Conservation (phyloP, 2,797 vertebrate species). For the Pteronotus mesoamericanus region DNA sequence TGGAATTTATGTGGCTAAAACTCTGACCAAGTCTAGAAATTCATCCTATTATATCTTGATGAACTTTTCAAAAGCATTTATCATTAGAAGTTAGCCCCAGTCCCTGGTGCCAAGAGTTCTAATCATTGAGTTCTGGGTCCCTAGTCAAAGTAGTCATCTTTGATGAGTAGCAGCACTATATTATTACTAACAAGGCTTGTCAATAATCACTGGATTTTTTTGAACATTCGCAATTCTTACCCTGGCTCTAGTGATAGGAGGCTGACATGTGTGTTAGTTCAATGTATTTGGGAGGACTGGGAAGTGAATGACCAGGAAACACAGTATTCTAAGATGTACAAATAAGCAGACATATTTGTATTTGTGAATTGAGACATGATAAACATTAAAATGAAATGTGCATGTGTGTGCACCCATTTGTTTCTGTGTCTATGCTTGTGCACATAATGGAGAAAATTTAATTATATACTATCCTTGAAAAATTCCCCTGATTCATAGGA, state of each 20-base stretch:
- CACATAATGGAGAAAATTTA: neutral
- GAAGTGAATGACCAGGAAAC: constrained; percentile 41
- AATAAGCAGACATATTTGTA: neutral
- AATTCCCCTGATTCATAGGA: constrained; percentile 70
- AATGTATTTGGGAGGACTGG: neutral
- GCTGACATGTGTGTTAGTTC: neutral
- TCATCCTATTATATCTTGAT: constrained; percentile 72
- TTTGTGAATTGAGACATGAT: constrained; percentile 13
- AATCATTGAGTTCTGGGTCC: constrained; percentile 60
- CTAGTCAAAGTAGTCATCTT: constrained; percentile 60
- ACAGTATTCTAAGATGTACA: constrained; percentile 37
- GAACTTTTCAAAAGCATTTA: constrained; percentile 76
- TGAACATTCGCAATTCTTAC: neutral
- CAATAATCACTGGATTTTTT: neutral
- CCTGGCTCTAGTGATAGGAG: neutral
- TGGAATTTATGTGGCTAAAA: constrained; percentile 75
- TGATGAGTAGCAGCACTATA: neutral
- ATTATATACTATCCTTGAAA: constrained; percentile 55
- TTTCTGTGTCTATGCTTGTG: neutral
- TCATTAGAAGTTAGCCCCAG: constrained; percentile 63
- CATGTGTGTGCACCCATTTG: neutral
- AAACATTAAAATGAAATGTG: neutral
- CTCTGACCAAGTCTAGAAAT: constrained; percentile 73
- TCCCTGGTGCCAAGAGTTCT: constrained; percentile 61
- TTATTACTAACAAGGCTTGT: neutral